phyloP scores from a whole-genome alignment of 2,797 vertebrate species.

The Podarcis siculus region DNA sequence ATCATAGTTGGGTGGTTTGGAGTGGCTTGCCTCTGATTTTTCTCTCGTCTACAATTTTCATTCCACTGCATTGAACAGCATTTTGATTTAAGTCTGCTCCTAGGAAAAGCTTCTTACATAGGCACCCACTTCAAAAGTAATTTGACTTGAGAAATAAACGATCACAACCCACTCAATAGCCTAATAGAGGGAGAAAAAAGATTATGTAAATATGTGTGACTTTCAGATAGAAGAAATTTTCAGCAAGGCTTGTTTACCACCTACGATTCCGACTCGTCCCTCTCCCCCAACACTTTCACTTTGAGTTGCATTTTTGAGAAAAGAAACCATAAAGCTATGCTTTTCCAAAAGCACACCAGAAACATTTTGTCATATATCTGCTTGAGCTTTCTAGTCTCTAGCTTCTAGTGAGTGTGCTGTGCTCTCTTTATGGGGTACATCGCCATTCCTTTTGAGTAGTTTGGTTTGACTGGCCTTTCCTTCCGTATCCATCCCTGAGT shows the following conservation, averaged over 20 bases:
- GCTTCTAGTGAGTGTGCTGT: neutral
- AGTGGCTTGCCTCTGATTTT: constrained; percentile 36
- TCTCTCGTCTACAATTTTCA: constrained; percentile 39
- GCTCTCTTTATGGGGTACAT: neutral
- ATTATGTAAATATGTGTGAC: neutral
- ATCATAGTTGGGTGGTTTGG: constrained; percentile 27
- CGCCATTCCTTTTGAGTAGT: neutral
- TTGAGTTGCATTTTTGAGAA: constrained; percentile 6
- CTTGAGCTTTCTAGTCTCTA: neutral
- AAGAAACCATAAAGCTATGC: neutral
- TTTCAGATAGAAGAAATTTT: constrained; percentile 3
- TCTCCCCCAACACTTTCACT: neutral
- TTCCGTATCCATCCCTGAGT: neutral
- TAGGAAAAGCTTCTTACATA: constrained; percentile 46
- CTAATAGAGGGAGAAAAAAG: constrained; percentile 38
- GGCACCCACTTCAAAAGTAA: constrained; percentile 43
- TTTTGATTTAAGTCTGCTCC: constrained; percentile 26
- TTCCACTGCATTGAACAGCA: constrained; percentile 38
- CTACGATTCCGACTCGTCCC: neutral
- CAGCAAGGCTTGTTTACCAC: constrained; percentile 28
- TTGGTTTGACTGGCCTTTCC: neutral
- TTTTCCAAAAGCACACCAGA: neutral
- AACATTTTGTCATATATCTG: neutral
- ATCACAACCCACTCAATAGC: constrained; percentile 18
- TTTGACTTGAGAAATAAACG: constrained; percentile 31